These are phyloP conservation scores for Anoplolepis gracilipes DNA, from an alignment of 1,140 invertebrate species.

Conservation along the genomic window DNA sequence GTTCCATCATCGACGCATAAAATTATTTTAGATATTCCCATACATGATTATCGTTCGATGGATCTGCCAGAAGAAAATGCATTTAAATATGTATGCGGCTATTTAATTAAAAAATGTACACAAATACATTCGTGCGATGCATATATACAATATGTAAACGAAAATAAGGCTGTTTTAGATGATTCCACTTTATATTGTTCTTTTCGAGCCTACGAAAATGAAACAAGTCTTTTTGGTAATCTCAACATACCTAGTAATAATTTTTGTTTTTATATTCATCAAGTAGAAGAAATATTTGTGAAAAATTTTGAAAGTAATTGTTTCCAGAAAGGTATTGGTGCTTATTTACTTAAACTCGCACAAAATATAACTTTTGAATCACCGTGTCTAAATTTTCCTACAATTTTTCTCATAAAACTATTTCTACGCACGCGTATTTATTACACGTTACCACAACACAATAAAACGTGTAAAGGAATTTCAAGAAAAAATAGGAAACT, in stretches of 20 bases:
- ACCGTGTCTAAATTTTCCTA: not conserved
- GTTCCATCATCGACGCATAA: not conserved
- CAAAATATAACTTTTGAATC: not conserved
- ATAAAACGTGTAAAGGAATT: not conserved
- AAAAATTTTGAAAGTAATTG: not conserved
- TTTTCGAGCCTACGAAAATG: not conserved
- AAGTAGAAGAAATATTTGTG: not conserved
- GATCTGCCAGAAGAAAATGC: constrained; percentile 6
- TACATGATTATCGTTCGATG: not conserved
- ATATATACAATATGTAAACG: not conserved
- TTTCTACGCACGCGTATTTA: not conserved
- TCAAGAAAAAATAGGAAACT: not conserved
- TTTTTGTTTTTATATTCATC: not conserved
- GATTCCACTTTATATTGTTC: not conserved
- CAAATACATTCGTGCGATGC: not conserved
- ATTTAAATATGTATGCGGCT: constrained; percentile 6
- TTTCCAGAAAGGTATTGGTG: not conserved
- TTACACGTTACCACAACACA: not conserved
- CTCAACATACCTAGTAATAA: not conserved
- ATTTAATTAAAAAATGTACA: not conserved
- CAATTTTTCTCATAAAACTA: not conserved
- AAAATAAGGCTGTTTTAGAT: constrained; percentile 1
- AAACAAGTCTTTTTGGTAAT: not conserved
- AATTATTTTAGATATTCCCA: constrained; percentile 28
- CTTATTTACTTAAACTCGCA: not conserved